Evolutionary conservation across 2,888 invertebrate genomes (phyloP).

Genomic region (Tenthredo scrophulariae): DNA sequence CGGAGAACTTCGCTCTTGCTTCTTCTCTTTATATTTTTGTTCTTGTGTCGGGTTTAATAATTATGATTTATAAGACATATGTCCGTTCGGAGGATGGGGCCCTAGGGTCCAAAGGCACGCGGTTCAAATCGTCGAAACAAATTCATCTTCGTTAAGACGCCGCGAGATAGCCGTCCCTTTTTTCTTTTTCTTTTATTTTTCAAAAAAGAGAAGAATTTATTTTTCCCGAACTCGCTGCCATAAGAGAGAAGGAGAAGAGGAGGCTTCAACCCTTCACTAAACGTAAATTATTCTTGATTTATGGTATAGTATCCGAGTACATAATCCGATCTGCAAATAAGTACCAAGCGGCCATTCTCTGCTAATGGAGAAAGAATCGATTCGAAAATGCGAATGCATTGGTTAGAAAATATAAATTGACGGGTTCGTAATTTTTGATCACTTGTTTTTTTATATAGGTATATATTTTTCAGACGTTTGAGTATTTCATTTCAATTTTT

Average conservation of each 20-base stretch:
- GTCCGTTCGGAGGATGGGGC: slow-evolving; percentile 17
- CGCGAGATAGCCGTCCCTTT: slow-evolving; percentile 48
- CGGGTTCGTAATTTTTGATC: not conserved
- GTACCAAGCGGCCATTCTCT: not conserved
- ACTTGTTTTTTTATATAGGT: not conserved
- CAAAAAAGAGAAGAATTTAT: slow-evolving; percentile 12
- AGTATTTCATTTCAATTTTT: not conserved
- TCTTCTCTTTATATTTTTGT: not conserved
- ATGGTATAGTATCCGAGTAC: not conserved
- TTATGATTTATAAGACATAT: slow-evolving; percentile 56
- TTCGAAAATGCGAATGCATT: not conserved
- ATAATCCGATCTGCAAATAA: not conserved
- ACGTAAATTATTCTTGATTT: slow-evolving; percentile 23
- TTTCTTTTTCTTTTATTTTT: no score
- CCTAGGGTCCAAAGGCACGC: slow-evolving; percentile 39
- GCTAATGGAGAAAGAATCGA: not conserved
- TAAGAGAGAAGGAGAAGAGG: not conserved
- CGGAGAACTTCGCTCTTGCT: not conserved
- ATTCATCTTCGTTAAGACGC: slow-evolving; percentile 61
- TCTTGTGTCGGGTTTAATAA: slow-evolving; percentile 28
- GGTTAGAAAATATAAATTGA: no score
- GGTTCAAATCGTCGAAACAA: slow-evolving; percentile 61
- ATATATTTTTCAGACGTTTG: no score
- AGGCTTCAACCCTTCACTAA: not conserved
- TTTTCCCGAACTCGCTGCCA: not conserved